Conservation (phyloP, 2,888 invertebrate species). For the Hartigia nigra region DNA sequence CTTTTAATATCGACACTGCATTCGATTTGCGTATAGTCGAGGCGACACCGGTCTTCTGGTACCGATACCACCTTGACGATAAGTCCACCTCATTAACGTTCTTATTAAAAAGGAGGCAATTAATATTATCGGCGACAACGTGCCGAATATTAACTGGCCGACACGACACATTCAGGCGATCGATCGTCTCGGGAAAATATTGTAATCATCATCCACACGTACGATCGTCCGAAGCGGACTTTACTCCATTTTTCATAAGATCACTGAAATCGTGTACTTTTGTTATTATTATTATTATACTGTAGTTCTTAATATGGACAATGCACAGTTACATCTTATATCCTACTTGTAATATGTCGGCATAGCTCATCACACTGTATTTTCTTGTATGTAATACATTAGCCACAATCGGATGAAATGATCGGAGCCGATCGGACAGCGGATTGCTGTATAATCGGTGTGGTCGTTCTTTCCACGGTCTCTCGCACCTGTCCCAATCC, state of each 20-base stretch:
- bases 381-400: background rate
- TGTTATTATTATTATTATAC: background rate
- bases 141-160: conserved; percentile 35
- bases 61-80: conserved; percentile 41
- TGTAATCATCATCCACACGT: background rate
- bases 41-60: conserved; percentile 16
- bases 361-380: background rate
- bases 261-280: background rate
- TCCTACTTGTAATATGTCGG: background rate
- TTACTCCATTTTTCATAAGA: background rate
- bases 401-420: conserved; percentile 27
- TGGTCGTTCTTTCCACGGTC: conserved; percentile 29
- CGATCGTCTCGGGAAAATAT: background rate
- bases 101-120: conserved; percentile 47
- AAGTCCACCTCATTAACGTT: conserved; percentile 51
- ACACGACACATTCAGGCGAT: background rate
- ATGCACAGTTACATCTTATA: background rate
- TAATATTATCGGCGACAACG: conserved; percentile 8
- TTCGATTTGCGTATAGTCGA: conserved; percentile 47
- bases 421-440: conserved; percentile 38
- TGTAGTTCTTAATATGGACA: background rate
- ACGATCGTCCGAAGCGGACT: background rate
- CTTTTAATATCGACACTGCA: conserved; percentile 33
- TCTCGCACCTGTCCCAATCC: conserved; percentile 31
- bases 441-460: conserved; percentile 33